Evolutionary conservation across 1,140 invertebrate species (phyloP).

Genomic region (Drosophila ohnishii): DNA sequence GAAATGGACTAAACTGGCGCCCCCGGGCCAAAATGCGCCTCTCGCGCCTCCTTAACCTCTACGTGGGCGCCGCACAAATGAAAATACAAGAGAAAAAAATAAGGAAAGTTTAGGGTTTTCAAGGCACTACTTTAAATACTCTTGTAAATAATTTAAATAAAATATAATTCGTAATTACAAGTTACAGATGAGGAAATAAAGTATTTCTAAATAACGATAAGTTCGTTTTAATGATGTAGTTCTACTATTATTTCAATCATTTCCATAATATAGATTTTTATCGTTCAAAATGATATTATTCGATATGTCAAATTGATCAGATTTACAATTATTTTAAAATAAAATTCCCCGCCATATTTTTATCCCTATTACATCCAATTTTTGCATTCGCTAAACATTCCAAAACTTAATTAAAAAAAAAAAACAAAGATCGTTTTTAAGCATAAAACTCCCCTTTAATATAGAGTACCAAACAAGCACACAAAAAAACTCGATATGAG

Average conservation of each 20-base stretch:
- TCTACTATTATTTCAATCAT: too few species aligned
- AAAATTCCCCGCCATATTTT: too few species aligned
- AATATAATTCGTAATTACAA: background rate
- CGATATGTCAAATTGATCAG: too few species aligned
- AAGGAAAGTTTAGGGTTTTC: background rate
- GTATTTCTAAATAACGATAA: too few species aligned
- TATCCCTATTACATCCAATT: too few species aligned
- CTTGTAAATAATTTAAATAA: background rate
- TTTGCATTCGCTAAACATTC: too few species aligned
- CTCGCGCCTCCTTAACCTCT: constrained; percentile 58
- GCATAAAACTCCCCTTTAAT: background rate
- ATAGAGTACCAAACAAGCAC: constrained; percentile 7
- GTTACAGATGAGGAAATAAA: too few species aligned
- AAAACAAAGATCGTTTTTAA: background rate
- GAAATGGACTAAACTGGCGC: constrained; percentile 69
- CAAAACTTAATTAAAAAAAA: too few species aligned
- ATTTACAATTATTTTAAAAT: too few species aligned
- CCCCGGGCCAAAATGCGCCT: constrained; percentile 63
- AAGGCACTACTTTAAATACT: background rate
- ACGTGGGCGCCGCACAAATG: constrained; percentile 70
- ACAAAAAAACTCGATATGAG: constrained; percentile 57
- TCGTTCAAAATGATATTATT: too few species aligned
- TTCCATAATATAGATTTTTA: too few species aligned
- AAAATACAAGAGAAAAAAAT: constrained; percentile 10
- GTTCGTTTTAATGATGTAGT: too few species aligned